These are phyloP conservation scores for Drosophila azteca DNA, from an alignment of 1,140 invertebrate genomes.

Conservation along the genomic window DNA sequence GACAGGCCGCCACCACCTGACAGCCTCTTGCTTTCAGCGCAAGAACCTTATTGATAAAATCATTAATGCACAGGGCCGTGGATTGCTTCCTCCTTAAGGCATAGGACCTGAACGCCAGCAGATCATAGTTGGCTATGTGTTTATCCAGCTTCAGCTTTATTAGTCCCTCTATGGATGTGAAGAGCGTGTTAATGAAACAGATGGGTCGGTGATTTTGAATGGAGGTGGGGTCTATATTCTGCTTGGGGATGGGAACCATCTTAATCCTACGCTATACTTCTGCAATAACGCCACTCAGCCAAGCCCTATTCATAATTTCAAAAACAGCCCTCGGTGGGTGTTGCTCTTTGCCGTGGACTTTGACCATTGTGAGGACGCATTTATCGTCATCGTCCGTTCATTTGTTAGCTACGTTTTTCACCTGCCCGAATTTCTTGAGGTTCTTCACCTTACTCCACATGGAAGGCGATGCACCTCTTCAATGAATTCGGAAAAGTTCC, in stretches of 20 bases:
- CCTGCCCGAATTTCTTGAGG: background rate
- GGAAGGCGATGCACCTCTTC: background rate
- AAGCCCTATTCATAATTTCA: background rate
- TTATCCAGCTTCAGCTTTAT: background rate
- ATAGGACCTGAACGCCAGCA: background rate
- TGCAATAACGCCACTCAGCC: background rate
- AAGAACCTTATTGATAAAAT: background rate
- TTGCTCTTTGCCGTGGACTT: background rate
- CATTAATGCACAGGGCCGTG: background rate
- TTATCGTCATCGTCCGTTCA: background rate
- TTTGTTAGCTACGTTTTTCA: background rate
- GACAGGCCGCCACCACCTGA: background rate
- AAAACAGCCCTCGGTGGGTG: too few relatives aligned
- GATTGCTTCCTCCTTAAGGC: background rate
- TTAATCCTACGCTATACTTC: background rate
- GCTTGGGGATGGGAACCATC: background rate
- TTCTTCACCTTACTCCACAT: background rate
- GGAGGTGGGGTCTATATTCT: background rate
- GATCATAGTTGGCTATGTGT: background rate
- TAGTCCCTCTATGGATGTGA: background rate
- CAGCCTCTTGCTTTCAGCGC: background rate
- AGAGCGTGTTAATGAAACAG: background rate
- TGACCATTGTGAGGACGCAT: background rate
- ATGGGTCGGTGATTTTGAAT: background rate
- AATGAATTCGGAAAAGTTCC: background rate